Evolutionary conservation across 2,113 vertebrate species (phyloP).

Genomic region (Canis aureus): DNA sequence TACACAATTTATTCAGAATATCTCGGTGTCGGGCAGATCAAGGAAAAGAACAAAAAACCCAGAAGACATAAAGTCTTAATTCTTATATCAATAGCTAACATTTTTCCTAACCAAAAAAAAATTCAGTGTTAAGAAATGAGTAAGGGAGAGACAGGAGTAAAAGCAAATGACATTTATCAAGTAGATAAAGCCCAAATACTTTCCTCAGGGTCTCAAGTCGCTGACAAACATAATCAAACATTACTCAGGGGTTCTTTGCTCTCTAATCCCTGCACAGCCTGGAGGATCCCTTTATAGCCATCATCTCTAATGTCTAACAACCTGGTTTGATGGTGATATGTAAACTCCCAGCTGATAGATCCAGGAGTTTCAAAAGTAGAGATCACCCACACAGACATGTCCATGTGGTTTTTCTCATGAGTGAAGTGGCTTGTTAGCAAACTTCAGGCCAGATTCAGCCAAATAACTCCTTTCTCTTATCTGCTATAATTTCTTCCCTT

Average conservation of each 20-base stretch:
- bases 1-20: background rate
- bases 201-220: background rate
- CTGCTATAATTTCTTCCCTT: background rate
- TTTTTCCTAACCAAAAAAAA: background rate
- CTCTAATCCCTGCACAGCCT: background rate
- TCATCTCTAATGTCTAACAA: background rate
- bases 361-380: background rate
- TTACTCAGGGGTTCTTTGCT: background rate
- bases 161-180: background rate
- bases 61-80: background rate
- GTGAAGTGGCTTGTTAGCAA: background rate
- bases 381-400: background rate
- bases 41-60: background rate
- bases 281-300: background rate
- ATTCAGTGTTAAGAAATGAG: background rate
- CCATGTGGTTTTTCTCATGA: background rate
- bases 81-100: background rate
- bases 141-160: background rate
- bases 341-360: background rate
- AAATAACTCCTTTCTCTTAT: background rate
- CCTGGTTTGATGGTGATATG: background rate
- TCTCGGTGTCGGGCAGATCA: background rate
- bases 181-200: background rate
- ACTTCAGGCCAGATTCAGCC: background rate
- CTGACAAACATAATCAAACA: background rate